phyloP scores from a whole-genome alignment of 2,797 vertebrate species.

The Rhinatrema bivittatum region DNA sequence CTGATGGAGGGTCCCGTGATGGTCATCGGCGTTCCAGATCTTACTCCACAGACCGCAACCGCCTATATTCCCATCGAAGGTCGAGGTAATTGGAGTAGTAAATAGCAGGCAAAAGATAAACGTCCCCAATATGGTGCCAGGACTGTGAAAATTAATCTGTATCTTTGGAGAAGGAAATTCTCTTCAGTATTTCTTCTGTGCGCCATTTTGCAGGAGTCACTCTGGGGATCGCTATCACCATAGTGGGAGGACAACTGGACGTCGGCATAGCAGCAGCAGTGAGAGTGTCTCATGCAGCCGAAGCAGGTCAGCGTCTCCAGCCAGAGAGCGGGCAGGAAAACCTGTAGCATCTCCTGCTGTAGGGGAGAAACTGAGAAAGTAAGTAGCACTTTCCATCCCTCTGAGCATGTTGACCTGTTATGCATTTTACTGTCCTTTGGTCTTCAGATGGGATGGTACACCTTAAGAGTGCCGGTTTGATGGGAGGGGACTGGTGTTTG shows the following conservation, averaged over 20 bases:
- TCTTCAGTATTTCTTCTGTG: too few relatives aligned
- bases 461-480: too few relatives aligned
- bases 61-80: constrained; percentile 64
- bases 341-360: constrained; percentile 57
- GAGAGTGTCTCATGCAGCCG: constrained; percentile 54
- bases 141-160: too few relatives aligned
- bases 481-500: too few relatives aligned
- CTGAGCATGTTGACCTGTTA: too few relatives aligned
- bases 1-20: constrained; percentile 34
- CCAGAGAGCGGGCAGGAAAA: constrained; percentile 46
- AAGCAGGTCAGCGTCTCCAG: constrained; percentile 68
- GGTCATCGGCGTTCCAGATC: constrained; percentile 62
- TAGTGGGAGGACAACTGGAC: constrained; percentile 54
- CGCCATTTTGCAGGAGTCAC: constrained; percentile 55
- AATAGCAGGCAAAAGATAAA: fast-evolving
- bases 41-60: constrained; percentile 54
- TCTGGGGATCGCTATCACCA: constrained; percentile 68
- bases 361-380: constrained; percentile 94
- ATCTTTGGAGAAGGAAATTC: too few relatives aligned
- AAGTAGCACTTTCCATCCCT: too few relatives aligned
- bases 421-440: too few relatives aligned
- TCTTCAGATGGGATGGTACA: too few relatives aligned
- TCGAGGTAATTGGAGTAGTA: constrained; percentile 52
- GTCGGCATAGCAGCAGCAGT: constrained; percentile 66
- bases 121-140: too few relatives aligned